Conservation (phyloP, 2,888 invertebrate genomes). For the Campopleginae sp. region DNA sequence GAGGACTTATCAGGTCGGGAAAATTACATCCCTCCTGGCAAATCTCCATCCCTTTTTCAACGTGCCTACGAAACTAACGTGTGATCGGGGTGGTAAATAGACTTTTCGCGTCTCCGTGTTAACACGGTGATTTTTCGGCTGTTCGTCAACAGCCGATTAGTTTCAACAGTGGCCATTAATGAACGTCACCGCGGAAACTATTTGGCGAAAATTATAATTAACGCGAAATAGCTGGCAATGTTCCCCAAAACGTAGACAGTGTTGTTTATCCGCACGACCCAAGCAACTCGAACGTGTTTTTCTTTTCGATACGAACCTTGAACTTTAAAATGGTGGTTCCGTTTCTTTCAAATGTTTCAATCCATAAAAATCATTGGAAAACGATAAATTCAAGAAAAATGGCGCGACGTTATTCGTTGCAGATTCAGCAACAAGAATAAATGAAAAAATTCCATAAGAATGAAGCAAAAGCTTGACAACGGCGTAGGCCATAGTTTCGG, state of each 20-base stretch:
- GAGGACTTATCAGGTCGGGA: not conserved
- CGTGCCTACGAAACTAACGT: not conserved
- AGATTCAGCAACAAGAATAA: not conserved
- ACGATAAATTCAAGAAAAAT: not conserved
- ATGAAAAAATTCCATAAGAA: not conserved
- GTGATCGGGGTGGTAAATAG: not conserved
- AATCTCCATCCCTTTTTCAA: not conserved
- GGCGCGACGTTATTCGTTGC: not conserved
- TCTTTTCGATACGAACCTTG: not conserved
- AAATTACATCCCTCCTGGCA: not conserved
- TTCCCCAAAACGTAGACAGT: not conserved
- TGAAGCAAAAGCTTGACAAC: not conserved
- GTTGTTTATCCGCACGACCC: not conserved
- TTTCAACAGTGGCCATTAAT: not conserved
- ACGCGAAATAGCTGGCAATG: slow-evolving; percentile 21
- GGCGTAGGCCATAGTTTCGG: not conserved
- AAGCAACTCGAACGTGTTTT: slow-evolving; percentile 14
- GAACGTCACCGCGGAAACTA: slow-evolving; percentile 21
- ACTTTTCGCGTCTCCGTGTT: slow-evolving; percentile 15
- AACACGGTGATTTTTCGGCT: slow-evolving; percentile 7
- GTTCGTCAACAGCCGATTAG: slow-evolving; percentile 13
- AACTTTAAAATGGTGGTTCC: not conserved
- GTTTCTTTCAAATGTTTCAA: not conserved
- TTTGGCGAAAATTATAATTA: slow-evolving; percentile 50
- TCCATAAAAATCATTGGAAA: not conserved